Evolutionary conservation across 2,113 vertebrate genomes (phyloP).

Genomic region (Psophia crepitans): DNA sequence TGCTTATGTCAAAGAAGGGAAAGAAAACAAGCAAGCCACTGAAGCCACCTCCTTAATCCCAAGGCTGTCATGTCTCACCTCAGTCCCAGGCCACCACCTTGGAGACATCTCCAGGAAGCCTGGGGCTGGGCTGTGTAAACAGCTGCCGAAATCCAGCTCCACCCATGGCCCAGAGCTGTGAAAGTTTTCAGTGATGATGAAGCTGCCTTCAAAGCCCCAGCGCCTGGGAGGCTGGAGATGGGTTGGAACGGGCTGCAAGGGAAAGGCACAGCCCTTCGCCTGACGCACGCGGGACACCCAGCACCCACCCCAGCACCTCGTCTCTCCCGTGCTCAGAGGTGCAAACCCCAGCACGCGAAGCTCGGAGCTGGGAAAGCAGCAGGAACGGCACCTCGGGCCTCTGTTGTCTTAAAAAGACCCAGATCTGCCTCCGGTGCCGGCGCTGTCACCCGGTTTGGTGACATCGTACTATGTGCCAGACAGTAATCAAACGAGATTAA

Average conservation of each 20-base stretch:
- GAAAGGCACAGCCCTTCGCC: not conserved
- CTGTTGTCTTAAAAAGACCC: not conserved
- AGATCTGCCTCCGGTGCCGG: not conserved
- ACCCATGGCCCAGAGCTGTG: not conserved
- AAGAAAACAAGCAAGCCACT: not conserved
- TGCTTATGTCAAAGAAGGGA: not conserved
- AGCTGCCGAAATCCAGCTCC: not conserved
- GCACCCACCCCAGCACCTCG: not conserved
- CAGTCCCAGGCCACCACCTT: not conserved
- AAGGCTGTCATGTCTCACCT: not conserved
- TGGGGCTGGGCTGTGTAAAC: not conserved
- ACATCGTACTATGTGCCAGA: not conserved
- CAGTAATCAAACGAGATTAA: not conserved
- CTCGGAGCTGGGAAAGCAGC: not conserved
- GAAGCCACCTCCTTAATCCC: not conserved
- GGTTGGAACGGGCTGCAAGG: not conserved
- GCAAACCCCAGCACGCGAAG: not conserved
- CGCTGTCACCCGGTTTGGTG: not conserved
- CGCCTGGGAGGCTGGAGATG: not conserved
- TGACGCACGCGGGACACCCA: fast-evolving
- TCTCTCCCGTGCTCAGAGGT: not conserved
- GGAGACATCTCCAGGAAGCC: not conserved
- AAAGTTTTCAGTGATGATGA: not conserved
- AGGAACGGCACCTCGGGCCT: not conserved
- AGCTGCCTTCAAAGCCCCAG: not conserved